Percentiles rank a stretch among this genome's conserved stretches.
Evolutionary conservation across 2,113 vertebrate genomes (phyloP).

Genomic region (Gulo gulo): DNA sequence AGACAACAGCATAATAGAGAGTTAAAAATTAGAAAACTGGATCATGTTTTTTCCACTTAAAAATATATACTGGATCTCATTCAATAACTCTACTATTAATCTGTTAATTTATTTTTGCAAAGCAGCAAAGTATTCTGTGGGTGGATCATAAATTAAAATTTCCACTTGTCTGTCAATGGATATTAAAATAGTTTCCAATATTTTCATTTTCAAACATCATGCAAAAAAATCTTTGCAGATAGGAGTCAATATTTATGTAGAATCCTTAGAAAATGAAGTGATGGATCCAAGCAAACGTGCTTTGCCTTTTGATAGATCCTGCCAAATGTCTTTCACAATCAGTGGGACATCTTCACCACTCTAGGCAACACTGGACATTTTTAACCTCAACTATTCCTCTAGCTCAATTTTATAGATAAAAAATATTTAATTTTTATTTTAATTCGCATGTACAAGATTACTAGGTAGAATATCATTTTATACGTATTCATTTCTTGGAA

Average conservation of each 20-base stretch:
- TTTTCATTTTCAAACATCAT: slow-evolving; percentile 38
- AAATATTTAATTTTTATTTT: slow-evolving; percentile 10
- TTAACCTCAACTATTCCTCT: neutral
- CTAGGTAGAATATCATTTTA: neutral
- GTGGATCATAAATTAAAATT: neutral
- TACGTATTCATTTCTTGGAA: neutral
- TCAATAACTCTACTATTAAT: neutral
- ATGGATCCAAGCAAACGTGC: neutral
- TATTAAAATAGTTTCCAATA: slow-evolving; percentile 26
- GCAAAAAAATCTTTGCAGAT: neutral
- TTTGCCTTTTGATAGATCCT: neutral
- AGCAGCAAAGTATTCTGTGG: neutral
- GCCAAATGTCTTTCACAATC: neutral
- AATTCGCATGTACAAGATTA: neutral
- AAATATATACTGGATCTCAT: neutral
- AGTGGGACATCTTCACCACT: neutral
- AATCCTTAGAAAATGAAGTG: slow-evolving; percentile 70
- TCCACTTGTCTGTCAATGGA: neutral
- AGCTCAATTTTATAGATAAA: neutral
- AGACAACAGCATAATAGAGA: neutral
- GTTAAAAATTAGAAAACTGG: neutral
- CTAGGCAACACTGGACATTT: neutral
- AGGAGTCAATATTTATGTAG: slow-evolving; percentile 47
- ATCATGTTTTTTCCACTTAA: neutral
- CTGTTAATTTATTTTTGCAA: neutral